phyloP scores from a whole-genome alignment of 1,140 invertebrate genomes.

The Sarcophaga peregrina region DNA sequence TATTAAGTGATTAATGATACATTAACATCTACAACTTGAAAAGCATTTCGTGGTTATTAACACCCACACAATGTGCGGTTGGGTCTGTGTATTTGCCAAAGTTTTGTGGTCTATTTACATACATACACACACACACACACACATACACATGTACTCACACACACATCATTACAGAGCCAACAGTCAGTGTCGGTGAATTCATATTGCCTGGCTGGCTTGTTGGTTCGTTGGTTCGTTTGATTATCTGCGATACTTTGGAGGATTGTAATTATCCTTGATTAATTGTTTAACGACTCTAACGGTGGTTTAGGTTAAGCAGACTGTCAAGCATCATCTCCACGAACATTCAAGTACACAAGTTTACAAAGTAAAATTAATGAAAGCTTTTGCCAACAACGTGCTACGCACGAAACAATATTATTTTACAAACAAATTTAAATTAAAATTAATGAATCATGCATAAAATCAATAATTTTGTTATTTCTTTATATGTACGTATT shows the following conservation, averaged over 20 bases:
- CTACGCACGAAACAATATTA: neutral
- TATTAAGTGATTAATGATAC: conserved; percentile 45
- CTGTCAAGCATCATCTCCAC: neutral
- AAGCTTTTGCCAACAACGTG: neutral
- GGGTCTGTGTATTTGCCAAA: conserved; percentile 10
- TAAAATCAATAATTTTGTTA: no score
- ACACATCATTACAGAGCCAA: neutral
- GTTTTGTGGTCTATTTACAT: neutral
- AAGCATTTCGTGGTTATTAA: conserved; percentile 26
- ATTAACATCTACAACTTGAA: conserved; percentile 35
- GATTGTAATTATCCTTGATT: conserved; percentile 45
- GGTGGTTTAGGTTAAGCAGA: conserved; percentile 34
- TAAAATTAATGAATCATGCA: no score
- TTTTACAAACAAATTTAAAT: no score
- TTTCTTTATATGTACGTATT: no score
- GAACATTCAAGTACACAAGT: neutral
- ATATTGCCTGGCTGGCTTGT: neutral
- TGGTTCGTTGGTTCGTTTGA: neutral
- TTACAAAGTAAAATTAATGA: conserved; percentile 33
- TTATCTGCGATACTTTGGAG: conserved; percentile 15
- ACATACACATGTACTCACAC: neutral
- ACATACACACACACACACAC: neutral
- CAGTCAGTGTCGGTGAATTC: neutral
- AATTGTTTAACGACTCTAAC: conserved; percentile 43
- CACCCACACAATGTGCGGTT: conserved; percentile 23